phyloP scores from a whole-genome alignment of 2,113 vertebrate species.

The Albula goreensis region DNA sequence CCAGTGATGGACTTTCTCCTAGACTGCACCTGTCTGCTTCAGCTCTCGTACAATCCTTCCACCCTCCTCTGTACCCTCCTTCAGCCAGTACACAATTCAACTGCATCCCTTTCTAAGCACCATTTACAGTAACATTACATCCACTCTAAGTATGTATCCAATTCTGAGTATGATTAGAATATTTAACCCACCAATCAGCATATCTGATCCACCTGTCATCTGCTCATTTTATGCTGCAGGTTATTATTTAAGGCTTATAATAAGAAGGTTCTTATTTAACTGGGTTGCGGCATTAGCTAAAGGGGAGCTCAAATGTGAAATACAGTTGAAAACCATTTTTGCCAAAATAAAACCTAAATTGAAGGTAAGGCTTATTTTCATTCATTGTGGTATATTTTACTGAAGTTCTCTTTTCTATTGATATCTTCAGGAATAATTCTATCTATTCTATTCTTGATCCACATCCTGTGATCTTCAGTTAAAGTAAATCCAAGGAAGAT shows the following conservation, averaged over 20 bases:
- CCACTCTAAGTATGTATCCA: background rate
- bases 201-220: background rate
- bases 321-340: background rate
- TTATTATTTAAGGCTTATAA: background rate
- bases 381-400: background rate
- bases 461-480: no score
- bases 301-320: background rate
- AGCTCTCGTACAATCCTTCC: background rate
- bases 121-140: background rate
- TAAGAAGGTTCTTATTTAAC: background rate
- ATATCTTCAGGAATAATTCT: no score
- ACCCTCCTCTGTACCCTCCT: background rate
- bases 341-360: background rate
- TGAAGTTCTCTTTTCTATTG: background rate
- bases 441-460: no score
- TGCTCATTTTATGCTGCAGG: background rate
- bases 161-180: background rate
- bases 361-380: background rate
- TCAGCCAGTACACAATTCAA: background rate
- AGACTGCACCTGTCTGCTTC: background rate
- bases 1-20: conserved; percentile 66
- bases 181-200: background rate
- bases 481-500: no score
- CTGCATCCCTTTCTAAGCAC: background rate
- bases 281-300: background rate